phyloP scores from a whole-genome alignment of 2,113 vertebrate species.

The Spermophilus dauricus region DNA sequence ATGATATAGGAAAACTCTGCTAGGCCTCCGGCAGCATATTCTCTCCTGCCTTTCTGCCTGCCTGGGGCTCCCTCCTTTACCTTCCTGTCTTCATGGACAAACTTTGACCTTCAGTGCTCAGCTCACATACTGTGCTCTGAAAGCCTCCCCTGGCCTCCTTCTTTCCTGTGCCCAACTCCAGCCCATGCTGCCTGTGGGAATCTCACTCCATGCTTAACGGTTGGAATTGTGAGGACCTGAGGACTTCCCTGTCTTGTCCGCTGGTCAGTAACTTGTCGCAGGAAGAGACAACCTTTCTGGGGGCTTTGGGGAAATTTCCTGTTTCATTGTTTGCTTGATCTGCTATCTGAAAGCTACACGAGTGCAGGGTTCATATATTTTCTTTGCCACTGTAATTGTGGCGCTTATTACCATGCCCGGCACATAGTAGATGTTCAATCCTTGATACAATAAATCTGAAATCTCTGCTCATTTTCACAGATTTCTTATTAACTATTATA shows the following conservation, averaged over 20 bases:
- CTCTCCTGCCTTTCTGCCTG: too few species aligned
- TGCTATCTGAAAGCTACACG: not conserved
- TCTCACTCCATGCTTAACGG: fast-evolving
- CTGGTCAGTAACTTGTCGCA: not conserved
- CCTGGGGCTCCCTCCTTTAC: not conserved
- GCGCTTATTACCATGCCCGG: not conserved
- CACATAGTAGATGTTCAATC: not conserved
- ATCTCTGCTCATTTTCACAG: not conserved
- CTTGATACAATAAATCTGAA: conserved; percentile 15
- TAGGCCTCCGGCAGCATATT: too few species aligned
- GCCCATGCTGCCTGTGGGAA: not conserved
- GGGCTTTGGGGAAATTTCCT: not conserved
- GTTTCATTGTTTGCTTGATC: not conserved
- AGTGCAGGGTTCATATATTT: not conserved
- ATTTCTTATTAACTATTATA: not conserved
- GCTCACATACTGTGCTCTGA: not conserved
- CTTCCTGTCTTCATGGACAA: not conserved
- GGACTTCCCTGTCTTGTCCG: not conserved
- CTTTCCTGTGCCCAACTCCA: not conserved
- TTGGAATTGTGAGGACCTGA: too few species aligned
- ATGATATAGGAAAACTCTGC: too few species aligned
- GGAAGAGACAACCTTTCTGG: not conserved
- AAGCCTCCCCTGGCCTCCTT: not conserved
- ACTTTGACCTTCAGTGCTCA: not conserved
- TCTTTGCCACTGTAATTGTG: not conserved